These are phyloP conservation scores for Episyrphus balteatus DNA, from an alignment of 1,140 invertebrate genomes.

Conservation along the genomic window DNA sequence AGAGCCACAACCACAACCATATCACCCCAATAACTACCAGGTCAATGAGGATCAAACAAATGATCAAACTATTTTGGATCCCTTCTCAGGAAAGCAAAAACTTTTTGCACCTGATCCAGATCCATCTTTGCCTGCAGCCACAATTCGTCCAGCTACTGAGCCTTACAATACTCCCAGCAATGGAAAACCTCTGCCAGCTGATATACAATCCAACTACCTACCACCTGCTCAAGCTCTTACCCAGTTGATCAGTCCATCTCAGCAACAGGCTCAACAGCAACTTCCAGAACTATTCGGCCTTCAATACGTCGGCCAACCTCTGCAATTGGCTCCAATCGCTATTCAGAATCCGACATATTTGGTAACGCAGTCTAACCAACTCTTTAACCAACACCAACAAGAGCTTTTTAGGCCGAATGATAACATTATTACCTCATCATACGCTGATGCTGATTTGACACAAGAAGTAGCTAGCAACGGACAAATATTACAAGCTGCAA, in stretches of 20 bases:
- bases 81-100: constrained; percentile 33
- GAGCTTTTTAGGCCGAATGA: constrained; percentile 31
- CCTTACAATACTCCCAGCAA: constrained; percentile 38
- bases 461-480: constrained; percentile 34
- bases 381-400: constrained; percentile 31
- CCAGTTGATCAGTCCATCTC: constrained; percentile 23
- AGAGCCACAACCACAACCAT: not conserved
- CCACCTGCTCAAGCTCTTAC: constrained; percentile 24
- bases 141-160: constrained; percentile 35
- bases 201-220: constrained; percentile 27
- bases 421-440: constrained; percentile 21
- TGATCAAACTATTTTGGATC: constrained; percentile 33
- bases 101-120: constrained; percentile 41
- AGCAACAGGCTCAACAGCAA: constrained; percentile 17
- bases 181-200: constrained; percentile 35
- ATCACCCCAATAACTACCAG: constrained; percentile 29
- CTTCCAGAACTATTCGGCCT: constrained; percentile 23
- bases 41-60: constrained; percentile 36
- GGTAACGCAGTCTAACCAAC: constrained; percentile 33
- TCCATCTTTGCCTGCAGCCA: constrained; percentile 33
- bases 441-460: constrained; percentile 28
- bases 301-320: constrained; percentile 9
- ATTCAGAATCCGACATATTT: constrained; percentile 35
- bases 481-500: constrained; percentile 31
- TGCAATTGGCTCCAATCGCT: constrained; percentile 21